Base-by-base conservation (phyloP, 2,888 invertebrate species). In the Malachius bipustulatus region DNA sequence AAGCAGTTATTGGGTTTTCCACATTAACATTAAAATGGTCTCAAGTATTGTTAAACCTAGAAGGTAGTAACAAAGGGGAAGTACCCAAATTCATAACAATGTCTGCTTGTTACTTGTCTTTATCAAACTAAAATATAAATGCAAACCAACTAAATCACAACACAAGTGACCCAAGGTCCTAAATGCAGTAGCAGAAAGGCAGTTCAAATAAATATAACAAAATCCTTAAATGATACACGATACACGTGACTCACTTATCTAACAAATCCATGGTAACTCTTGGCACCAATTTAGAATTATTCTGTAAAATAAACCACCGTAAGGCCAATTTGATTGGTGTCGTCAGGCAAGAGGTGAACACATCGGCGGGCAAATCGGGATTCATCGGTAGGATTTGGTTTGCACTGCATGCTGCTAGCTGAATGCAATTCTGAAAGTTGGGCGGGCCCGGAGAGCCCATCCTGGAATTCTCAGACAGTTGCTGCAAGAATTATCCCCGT, bases 301-400 rank as follows among this genome's bases (percentile, higher is more conserved):
- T 78, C 54, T 91, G 82, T 67, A 90, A 73, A 42, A 89, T 84
- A 69, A 87, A 93, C 93, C 94, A 96, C 59, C 84, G 75, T 44
- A 96, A 71, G 41, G 93, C 93, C 56, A 89, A 90, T 69, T 89
- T 90, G 51, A 99, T 94, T 28, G 98, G 98, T 36, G 97, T 97
- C 35, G 97, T 98, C 51, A 98, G 75, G 66, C 98, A 98, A 9
- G 94, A 79, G 15, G 98, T 97, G 69, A 99, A 98, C 51, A 99
- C 72, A 66, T 80, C 98, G 2, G 97, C 97, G 3, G 98, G 98
- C 54, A 98, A 69, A 63, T 94, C 90, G 1, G 97, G 87, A 69
- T 90, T 87, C 90, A 93, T 91, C 10, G 98, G 98, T 52, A 98
- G 72, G 46, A 82, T 75, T 67, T 98, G 91, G 51, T 82, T 83